phyloP scores from a whole-genome alignment of 2,888 invertebrate species.

The Nudaria mundana region DNA sequence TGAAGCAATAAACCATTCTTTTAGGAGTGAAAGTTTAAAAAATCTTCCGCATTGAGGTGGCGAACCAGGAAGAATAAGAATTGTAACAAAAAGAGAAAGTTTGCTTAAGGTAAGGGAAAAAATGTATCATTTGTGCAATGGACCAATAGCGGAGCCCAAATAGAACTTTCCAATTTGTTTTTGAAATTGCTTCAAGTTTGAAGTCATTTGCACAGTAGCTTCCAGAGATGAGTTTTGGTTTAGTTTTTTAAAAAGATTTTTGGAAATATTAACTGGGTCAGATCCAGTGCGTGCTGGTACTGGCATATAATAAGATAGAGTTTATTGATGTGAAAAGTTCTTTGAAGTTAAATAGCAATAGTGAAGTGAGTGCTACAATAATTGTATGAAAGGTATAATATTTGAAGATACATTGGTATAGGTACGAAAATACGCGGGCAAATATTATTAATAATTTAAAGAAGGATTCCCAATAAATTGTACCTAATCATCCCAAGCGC shows the following conservation, averaged over 20 bases:
- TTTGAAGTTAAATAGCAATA: not conserved
- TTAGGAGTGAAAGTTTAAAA: constrained; percentile 67
- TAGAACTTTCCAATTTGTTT: constrained; percentile 73
- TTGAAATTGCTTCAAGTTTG: constrained; percentile 46
- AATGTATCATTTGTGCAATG: constrained; percentile 48
- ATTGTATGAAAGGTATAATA: not conserved
- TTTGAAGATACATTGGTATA: too few species aligned
- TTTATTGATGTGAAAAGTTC: too few species aligned
- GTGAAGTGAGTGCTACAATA: constrained; percentile 16
- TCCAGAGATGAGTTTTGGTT: constrained; percentile 35
- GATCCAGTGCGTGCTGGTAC: constrained; percentile 7
- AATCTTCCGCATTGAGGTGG: constrained; percentile 70
- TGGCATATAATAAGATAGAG: not conserved
- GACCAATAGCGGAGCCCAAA: constrained; percentile 58
- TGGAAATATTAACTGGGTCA: constrained; percentile 8
- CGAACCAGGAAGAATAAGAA: constrained; percentile 65
- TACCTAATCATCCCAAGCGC: not conserved
- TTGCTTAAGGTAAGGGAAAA: constrained; percentile 55
- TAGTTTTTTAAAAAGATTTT: constrained; percentile 13
- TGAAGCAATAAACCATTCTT: constrained; percentile 52
- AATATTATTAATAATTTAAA: not conserved
- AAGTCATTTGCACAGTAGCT: constrained; percentile 65
- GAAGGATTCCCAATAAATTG: not conserved
- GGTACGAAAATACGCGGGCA: too few species aligned
- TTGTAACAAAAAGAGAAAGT: constrained; percentile 79